Base-by-base conservation (phyloP, 2,113 vertebrate genomes). In the Muntiacus reevesi region DNA sequence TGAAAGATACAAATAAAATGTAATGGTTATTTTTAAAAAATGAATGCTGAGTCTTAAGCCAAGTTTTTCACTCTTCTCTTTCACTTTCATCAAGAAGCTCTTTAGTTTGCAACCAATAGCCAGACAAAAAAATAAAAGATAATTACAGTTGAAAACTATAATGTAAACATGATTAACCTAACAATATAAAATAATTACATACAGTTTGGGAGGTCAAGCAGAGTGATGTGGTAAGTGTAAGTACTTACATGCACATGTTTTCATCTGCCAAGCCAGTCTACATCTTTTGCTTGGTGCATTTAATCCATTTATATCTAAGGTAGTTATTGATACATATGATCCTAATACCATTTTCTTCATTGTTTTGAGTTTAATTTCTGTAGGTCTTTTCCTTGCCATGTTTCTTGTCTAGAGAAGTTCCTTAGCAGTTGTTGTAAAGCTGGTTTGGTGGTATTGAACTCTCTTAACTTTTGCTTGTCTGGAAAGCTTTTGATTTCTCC, bases 1-100 rank as follows among this genome's bases (percentile, higher is more conserved):
- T 40, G 52, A 89, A 21, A 94, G 27, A 7, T 78, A 82, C 33
- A 93, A 95, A 94, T 94, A 93, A 67, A 91, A 89, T 74, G 79
- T 50, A 36, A n/a, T 17, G 13, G 21, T 91, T 84, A 11, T 40
- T 40, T 40, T 40, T 4, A 50, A 47, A 50, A 50, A 13, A 50
- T 13, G 47, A 50, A 50, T 50, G 47, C 8, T 64, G 3, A 64
- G 3, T 33, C 33, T n/a, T 33, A 64, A 64, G 62, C 62, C 62
- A 64, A n/a, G 7, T 64, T 64, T n/a, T 64, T 17, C 52, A 54
- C 52, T 54, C 30, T 64, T 33, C 15, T 64, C 30, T 64, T 64
- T n/a, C 62, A 64, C 30, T n/a, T n/a, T 64, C 60, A 62, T 33
- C 15, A 64, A n/a, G 62, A 64, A 30, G 62, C 7, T 4, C 7